Base-by-base conservation (phyloP, 2,113 vertebrate genomes). In the Rynchops niger region DNA sequence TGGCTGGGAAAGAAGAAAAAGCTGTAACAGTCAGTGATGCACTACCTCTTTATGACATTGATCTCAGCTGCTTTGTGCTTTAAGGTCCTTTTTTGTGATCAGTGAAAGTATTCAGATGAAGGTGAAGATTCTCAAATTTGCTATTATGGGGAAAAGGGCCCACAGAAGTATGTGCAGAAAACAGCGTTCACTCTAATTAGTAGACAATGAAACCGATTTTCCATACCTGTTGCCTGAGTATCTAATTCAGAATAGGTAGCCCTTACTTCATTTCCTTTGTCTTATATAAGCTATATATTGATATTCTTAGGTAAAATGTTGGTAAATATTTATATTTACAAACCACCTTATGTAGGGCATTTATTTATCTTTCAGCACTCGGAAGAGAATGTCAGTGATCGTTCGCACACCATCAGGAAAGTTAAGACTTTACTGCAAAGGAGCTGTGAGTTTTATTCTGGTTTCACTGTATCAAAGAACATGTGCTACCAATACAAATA, bases 301-400 rank as follows among this genome's bases (percentile, higher is more conserved):
- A 50, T 91, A 50, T 50, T 83, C 47, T 50, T 65, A 23, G 8
- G 9, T 69, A n/a, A 91, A 67, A 61, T 34, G 15, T 32, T 79
- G 15, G 15, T 82, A 59, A 79, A 61, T 82, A 11, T 26, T 90
- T 73, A 4, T 78, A 43, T 84, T 88, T 91, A 47, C 3, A 1
- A 73, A 59, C n/a, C 36, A 38, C 14, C 17, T 81, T 53, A 58
- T 34, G 36, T 0, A n/a, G 36, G 34, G 7, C 29, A 47, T 84
- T 89, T 80, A 19, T 93, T 92, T 97, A 36, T 96, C 56, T 98
- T 98, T 95, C 98, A 99, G 99, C 55, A 9, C 97, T 38, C 99
- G 99, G 95, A 99, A 99, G 96, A 99, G 99, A 97, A 99, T 99
- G 99, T 99, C 99, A 15, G 99, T 99, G 98, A 99, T 99, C 97